Evolutionary conservation across 2,888 invertebrate genomes (phyloP).

Genomic region (Notodonta ziczac): DNA sequence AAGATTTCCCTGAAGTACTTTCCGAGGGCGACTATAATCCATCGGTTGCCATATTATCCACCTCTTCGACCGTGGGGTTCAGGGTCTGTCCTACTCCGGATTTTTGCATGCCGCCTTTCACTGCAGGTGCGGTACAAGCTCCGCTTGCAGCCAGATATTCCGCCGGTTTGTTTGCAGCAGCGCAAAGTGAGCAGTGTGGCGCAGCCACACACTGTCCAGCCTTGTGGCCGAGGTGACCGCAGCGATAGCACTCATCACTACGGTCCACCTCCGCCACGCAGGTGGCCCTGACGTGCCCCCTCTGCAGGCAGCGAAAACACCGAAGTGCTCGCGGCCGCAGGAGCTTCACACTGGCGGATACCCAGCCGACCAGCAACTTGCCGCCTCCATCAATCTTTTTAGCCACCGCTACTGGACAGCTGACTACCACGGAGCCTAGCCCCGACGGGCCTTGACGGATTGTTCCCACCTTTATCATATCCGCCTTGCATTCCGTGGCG

Average conservation of each 20-base stretch:
- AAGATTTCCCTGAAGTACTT: conserved; percentile 5
- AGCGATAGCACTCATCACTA: no score
- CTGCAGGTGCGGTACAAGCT: no score
- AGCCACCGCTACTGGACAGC: background rate
- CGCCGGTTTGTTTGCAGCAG: no score
- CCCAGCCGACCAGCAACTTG: background rate
- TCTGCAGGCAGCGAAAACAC: conserved; percentile 8
- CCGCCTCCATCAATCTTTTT: no score
- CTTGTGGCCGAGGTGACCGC: no score
- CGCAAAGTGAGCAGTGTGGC: no score
- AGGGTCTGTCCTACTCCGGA: no score
- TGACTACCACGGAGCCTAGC: background rate
- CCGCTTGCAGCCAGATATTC: no score
- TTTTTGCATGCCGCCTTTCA: no score
- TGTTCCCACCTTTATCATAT: background rate
- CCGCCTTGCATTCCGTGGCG: background rate
- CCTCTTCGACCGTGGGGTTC: no score
- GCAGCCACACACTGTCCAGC: no score
- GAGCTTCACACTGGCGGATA: background rate
- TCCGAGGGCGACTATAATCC: background rate
- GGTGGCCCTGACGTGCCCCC: background rate
- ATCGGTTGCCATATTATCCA: background rate
- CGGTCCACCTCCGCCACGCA: no score
- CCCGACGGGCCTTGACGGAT: conserved; percentile 3
- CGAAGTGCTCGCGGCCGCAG: background rate